Conservation (phyloP, 2,797 vertebrate genomes). For the Labroides dimidiatus region DNA sequence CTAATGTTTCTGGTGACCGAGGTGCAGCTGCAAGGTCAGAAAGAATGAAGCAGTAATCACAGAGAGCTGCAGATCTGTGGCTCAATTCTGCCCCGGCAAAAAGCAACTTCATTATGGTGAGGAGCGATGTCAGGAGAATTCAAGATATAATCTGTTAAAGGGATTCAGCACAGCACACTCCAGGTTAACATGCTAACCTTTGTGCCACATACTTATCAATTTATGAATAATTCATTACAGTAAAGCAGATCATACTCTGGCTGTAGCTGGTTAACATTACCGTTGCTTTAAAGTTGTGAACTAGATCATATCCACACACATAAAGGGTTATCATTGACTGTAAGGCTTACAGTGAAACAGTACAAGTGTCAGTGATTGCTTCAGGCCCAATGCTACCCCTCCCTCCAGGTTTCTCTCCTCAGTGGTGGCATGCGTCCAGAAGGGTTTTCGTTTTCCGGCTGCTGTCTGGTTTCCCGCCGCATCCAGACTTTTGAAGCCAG, state of each 20-base stretch:
- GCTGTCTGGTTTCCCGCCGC: conserved; percentile 13
- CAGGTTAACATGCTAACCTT: conserved; percentile 60
- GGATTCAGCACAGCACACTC: conserved; percentile 54
- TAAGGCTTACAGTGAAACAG: neutral
- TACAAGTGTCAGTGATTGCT: conserved; percentile 15
- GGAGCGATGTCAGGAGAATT: conserved; percentile 39
- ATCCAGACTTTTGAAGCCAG: neutral
- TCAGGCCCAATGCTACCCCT: neutral
- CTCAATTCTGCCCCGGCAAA: conserved; percentile 37
- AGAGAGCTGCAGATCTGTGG: conserved; percentile 38
- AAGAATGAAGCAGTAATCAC: conserved; percentile 53
- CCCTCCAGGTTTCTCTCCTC: conserved; percentile 29
- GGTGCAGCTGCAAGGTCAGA: conserved; percentile 16
- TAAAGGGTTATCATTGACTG: conserved; percentile 10
- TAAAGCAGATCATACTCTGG: conserved; percentile 30
- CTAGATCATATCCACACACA: neutral
- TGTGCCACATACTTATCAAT: conserved; percentile 41
- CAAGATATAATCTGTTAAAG: conserved; percentile 60
- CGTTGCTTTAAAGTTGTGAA: conserved; percentile 1
- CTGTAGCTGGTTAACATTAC: conserved; percentile 50
- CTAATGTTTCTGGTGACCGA: conserved; percentile 9
- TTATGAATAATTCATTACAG: conserved; percentile 69
- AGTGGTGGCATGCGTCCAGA: conserved; percentile 9
- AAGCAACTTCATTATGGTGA: conserved; percentile 45
- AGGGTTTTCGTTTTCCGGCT: conserved; percentile 16